A percentile compares a stretch with the other conserved stretches of the same genome.
phyloP scores from a whole-genome alignment of 2,113 vertebrate genomes.

The Pedetes capensis region DNA sequence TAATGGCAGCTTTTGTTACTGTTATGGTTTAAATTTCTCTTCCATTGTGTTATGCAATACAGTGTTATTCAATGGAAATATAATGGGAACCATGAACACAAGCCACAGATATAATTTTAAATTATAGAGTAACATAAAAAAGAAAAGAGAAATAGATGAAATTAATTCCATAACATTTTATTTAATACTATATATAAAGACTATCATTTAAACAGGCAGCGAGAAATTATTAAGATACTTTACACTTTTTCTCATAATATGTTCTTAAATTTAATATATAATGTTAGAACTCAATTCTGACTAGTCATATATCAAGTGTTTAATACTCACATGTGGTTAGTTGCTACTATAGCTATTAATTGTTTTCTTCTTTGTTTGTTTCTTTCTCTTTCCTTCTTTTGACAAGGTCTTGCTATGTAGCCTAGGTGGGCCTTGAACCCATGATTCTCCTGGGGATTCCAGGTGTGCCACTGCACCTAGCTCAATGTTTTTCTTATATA shows the following conservation, averaged over 20 bases:
- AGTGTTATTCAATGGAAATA: background rate
- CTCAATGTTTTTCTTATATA: too few species aligned
- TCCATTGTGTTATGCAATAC: background rate
- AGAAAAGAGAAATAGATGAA: background rate
- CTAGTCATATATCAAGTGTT: too few species aligned
- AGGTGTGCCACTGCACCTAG: too few species aligned
- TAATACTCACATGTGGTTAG: too few species aligned
- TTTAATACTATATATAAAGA: background rate
- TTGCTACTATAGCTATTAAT: too few species aligned
- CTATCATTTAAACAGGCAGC: background rate
- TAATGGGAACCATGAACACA: background rate
- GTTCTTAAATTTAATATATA: too few species aligned
- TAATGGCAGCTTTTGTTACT: background rate
- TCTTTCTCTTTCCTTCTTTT: too few species aligned
- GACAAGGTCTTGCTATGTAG: too few species aligned
- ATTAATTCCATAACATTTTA: background rate
- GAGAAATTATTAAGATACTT: background rate
- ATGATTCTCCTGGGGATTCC: too few species aligned
- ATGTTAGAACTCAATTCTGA: too few species aligned
- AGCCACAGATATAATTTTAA: background rate
- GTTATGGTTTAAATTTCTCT: background rate
- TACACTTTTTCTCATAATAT: background rate
- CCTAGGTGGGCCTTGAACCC: too few species aligned
- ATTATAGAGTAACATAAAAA: background rate
- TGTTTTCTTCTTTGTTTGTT: too few species aligned